Percentiles rank a stretch among this genome's conserved stretches.
These are phyloP conservation scores for Pseudolycoriella hygida DNA, from an alignment of 2,888 invertebrate genomes.

Conservation along the genomic window DNA sequence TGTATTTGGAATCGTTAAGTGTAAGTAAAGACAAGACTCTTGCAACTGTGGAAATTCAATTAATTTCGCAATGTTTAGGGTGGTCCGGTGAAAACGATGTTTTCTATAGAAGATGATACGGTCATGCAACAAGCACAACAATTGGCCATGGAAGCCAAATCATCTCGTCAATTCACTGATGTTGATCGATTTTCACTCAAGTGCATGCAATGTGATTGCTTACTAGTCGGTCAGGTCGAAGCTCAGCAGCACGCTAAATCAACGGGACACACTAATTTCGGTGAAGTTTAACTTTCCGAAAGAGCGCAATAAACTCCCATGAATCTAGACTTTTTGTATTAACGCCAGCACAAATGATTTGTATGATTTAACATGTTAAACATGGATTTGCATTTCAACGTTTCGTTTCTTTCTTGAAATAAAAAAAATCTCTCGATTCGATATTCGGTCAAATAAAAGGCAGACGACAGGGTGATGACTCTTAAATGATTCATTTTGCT, in stretches of 20 bases:
- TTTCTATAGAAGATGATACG: constrained; percentile 52
- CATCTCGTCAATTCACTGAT: constrained; percentile 80
- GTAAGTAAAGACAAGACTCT: constrained; percentile 33
- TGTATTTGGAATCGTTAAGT: constrained; percentile 65
- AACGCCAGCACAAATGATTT: too few species aligned
- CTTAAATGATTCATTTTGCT: too few species aligned
- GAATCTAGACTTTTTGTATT: too few species aligned
- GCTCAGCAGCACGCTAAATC: constrained; percentile 72
- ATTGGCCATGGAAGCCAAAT: constrained; percentile 73
- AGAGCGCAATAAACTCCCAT: too few species aligned
- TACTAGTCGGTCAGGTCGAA: constrained; percentile 61
- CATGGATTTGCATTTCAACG: too few species aligned
- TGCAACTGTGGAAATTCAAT: not conserved
- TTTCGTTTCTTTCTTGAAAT: too few species aligned
- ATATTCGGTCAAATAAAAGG: too few species aligned
- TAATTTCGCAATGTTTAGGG: constrained; percentile 31
- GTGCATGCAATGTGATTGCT: constrained; percentile 62
- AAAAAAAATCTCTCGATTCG: too few species aligned
- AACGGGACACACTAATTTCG: constrained; percentile 67
- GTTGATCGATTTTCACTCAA: constrained; percentile 69
- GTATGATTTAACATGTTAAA: too few species aligned
- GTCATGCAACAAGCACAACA: constrained; percentile 67
- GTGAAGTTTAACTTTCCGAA: constrained; percentile 50
- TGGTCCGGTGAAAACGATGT: constrained; percentile 57
- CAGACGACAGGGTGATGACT: too few species aligned